Evolutionary conservation across 1,140 invertebrate species (phyloP).

Genomic region (Antheraea pernyi): DNA sequence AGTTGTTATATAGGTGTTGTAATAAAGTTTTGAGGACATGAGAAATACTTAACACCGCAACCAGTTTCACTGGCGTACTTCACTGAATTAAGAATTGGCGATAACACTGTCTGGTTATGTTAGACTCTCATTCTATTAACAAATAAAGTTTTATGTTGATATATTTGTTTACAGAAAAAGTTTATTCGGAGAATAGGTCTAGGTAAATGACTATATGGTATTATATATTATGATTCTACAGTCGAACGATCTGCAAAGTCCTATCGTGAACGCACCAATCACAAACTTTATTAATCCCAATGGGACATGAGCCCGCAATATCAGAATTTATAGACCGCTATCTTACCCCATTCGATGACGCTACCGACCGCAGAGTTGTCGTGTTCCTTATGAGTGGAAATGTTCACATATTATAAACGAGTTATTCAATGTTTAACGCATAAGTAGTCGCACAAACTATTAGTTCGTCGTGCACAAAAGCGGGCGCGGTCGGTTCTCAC

Average conservation of each 20-base stretch:
- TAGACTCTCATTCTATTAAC: too few relatives aligned
- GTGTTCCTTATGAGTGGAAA: neutral
- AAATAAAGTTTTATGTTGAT: too few relatives aligned
- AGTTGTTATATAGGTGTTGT: too few relatives aligned
- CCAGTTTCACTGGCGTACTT: too few relatives aligned
- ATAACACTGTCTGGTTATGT: too few relatives aligned
- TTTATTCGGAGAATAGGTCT: too few relatives aligned
- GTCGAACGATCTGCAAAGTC: neutral
- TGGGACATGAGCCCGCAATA: neutral
- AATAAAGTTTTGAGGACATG: too few relatives aligned
- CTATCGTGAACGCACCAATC: neutral
- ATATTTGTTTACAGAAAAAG: too few relatives aligned
- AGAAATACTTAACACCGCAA: too few relatives aligned
- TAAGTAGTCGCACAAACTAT: conserved; percentile 15
- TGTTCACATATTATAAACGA: conserved; percentile 2
- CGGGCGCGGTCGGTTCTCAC: conserved; percentile 55
- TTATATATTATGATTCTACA: neutral
- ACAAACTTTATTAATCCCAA: conserved; percentile 5
- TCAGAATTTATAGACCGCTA: conserved; percentile 1
- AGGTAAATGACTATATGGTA: neutral
- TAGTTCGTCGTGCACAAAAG: conserved; percentile 25
- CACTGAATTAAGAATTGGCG: too few relatives aligned
- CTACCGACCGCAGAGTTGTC: neutral
- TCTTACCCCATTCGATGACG: neutral
- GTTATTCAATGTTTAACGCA: conserved; percentile 10